Percentiles rank a stretch among this genome's conserved stretches.
These are phyloP conservation scores for Ceratitis capitata DNA, from an alignment of 1,140 invertebrate species.

Conservation along the genomic window DNA sequence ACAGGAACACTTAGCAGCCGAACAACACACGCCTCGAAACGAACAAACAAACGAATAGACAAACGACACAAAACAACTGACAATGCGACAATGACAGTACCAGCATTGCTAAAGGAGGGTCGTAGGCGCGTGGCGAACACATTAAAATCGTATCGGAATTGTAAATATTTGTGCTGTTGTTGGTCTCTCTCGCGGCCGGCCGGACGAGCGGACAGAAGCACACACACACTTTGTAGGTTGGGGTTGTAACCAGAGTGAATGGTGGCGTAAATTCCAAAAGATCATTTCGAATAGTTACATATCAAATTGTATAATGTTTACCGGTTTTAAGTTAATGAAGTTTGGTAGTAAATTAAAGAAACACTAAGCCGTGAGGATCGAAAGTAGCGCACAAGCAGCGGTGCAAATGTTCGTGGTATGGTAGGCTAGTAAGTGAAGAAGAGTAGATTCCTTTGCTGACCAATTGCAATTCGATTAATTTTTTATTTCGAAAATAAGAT, in stretches of 20 bases:
- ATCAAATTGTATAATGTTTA: not conserved
- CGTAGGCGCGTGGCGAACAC: conserved; percentile 13
- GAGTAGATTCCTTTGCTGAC: too few species aligned
- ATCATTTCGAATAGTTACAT: not conserved
- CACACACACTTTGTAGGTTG: not conserved
- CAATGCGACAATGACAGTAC: not conserved
- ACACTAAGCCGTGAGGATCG: conserved; percentile 5
- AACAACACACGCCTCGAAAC: not conserved
- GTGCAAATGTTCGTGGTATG: too few species aligned
- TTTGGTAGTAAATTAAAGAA: conserved; percentile 15
- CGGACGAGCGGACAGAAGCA: not conserved
- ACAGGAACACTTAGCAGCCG: conserved; percentile 2
- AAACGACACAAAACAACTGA: not conserved
- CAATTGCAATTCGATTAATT: too few species aligned
- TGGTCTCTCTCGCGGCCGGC: not conserved
- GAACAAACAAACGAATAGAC: conserved; percentile 8
- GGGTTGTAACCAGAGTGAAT: not conserved
- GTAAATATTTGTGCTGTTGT: conserved; percentile 15
- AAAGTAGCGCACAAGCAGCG: not conserved
- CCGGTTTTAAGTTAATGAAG: conserved; percentile 17
- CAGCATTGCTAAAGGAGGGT: not conserved
- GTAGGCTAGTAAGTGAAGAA: too few species aligned
- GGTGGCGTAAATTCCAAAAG: conserved; percentile 12
- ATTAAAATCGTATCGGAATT: conserved; percentile 36
- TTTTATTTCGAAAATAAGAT: too few species aligned